Base-by-base conservation (phyloP, 2,888 invertebrate genomes). In the Embidobia sp. region DNA sequence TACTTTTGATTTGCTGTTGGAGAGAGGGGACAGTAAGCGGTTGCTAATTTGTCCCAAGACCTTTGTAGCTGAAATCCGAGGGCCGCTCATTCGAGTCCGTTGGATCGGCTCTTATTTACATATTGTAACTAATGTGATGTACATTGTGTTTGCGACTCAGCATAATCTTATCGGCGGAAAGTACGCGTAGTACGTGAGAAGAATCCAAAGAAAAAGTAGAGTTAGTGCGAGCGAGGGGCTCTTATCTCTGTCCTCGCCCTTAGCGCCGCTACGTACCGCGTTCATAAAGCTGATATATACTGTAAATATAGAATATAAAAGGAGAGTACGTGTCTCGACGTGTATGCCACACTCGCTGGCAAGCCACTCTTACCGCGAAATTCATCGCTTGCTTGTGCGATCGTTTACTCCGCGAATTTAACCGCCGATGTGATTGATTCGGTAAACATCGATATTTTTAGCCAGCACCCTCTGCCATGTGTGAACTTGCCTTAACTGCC, bases 331-430 rank as follows among this genome's bases (percentile, higher is more conserved):
- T 69, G 75, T 76, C 42, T 3, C 22, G 57, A 69, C 57, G 49
- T 46, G 57, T 27, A 57, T 37, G 46, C 40, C 37, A 49, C 33
- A 53, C 31, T 33, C 19, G 29, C 31, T 27, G 26, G 31, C 63
- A 57, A 37, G 19, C 10, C 13, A 27, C 27, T 18, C 33, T 40
- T 51, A 40, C 44, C 11, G 55, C 10, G 31, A 75, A 61, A 75
- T 69, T 75, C 75, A 75, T 44, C 59, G 73, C 29, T 80, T 80
- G 73, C 79, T 80, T 80, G 66, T 37, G 55, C 73, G 51, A 77
- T 51, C 66, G 73, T 51, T 53, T 72, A 44, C 10, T 59, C 59
- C 18, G 16, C 19, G 16, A 55, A 49, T 55, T 69, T 69, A 75
- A 67, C 57, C 29, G 26, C 40, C n/a, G 6, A 7, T 16, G 10